Conservation (phyloP, 2,888 invertebrate genomes). For the Ceraclea dissimilis region DNA sequence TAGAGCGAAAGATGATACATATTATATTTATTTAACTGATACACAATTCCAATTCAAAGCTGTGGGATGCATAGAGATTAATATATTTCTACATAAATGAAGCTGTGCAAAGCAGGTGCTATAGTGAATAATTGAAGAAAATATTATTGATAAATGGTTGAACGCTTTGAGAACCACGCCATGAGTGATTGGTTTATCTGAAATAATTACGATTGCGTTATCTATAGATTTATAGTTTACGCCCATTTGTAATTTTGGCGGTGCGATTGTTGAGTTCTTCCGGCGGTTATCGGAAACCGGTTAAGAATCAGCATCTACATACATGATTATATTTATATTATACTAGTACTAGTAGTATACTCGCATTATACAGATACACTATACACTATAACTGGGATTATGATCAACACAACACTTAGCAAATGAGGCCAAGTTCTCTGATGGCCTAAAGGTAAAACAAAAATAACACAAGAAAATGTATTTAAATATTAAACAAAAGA, state of each 20-base stretch:
- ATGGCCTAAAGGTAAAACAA: conserved; percentile 8
- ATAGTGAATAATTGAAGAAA: too few species aligned
- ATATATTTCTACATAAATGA: too few species aligned
- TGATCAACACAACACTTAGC: conserved; percentile 9
- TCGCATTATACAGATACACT: too few species aligned
- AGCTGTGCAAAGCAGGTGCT: too few species aligned
- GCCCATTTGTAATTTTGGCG: conserved; percentile 19
- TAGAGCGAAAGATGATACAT: too few species aligned
- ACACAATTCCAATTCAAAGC: too few species aligned
- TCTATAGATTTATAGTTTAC: conserved; percentile 19
- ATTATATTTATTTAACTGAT: too few species aligned
- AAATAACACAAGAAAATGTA: background rate
- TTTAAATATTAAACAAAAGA: background rate
- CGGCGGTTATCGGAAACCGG: conserved; percentile 10
- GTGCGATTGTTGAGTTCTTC: conserved; percentile 19
- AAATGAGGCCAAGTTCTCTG: conserved; percentile 12
- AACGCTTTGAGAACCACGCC: background rate
- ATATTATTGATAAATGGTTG: too few species aligned
- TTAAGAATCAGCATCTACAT: background rate
- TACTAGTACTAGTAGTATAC: too few species aligned
- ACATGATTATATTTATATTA: background rate
- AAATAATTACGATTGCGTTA: conserved; percentile 9
- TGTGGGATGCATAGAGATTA: too few species aligned
- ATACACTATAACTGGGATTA: background rate
- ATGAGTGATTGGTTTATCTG: background rate